Conservation (phyloP, 2,113 vertebrate genomes). For the Pollimyrus isidori region DNA sequence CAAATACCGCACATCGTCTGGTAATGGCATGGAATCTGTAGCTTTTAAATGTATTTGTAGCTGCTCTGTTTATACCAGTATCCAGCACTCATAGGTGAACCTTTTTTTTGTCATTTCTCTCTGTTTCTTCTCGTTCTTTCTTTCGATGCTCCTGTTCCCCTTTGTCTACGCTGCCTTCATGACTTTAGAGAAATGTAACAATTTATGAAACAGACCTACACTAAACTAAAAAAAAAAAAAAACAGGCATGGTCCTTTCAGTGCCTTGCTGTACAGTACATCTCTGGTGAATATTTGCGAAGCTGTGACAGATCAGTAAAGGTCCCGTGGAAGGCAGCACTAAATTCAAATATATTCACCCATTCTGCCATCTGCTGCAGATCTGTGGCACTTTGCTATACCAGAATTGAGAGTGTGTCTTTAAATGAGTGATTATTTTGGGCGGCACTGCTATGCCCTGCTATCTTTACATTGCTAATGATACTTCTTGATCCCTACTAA, state of each 20-base stretch:
- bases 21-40: not conserved
- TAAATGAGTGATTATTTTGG: conserved; percentile 26
- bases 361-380: not conserved
- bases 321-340: not conserved
- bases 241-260: not conserved
- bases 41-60: not conserved
- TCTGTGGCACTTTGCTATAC: not conserved
- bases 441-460: conserved; percentile 15
- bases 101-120: conserved; percentile 44
- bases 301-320: not conserved
- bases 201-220: not conserved
- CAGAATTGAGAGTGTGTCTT: not conserved
- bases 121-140: not conserved
- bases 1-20: not conserved
- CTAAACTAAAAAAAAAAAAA: not conserved
- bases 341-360: conserved; percentile 9
- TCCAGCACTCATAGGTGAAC: conserved; percentile 56
- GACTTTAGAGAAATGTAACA: not conserved
- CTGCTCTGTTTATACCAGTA: conserved; percentile 39
- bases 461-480: conserved; percentile 30
- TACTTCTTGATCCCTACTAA: conserved; percentile 19
- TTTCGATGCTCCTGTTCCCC: not conserved
- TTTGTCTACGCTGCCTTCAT: not conserved
- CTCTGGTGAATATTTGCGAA: not conserved
- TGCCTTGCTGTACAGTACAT: not conserved